These are phyloP conservation scores for Rhopalosiphum nymphaeae DNA, from an alignment of 2,888 invertebrate genomes.

Conservation along the genomic window DNA sequence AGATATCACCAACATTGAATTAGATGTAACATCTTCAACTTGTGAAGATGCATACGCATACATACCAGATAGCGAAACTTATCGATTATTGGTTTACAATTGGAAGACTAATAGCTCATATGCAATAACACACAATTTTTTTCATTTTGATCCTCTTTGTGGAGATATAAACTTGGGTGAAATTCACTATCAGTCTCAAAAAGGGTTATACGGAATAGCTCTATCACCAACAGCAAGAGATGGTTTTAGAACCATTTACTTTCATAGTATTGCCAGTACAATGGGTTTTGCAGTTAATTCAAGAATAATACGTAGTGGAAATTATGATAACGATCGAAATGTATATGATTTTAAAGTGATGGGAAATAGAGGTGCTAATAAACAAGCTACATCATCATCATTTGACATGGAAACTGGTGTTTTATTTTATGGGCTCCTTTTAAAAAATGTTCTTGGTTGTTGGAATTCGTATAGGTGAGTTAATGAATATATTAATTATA, in stretches of 20 bases:
- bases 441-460: conserved; percentile 82
- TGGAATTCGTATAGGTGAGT: conserved; percentile 77
- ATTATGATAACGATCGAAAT: conserved; percentile 76
- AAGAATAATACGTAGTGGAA: conserved; percentile 78
- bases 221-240: conserved; percentile 75
- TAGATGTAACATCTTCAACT: conserved; percentile 79
- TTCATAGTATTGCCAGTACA: conserved; percentile 86
- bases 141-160: conserved; percentile 81
- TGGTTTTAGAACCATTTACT: conserved; percentile 76
- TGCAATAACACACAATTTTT: conserved; percentile 82
- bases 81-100: conserved; percentile 84
- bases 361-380: conserved; percentile 80
- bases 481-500: background rate
- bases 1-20: conserved; percentile 84
- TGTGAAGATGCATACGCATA: conserved; percentile 84
- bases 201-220: conserved; percentile 83
- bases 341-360: conserved; percentile 82
- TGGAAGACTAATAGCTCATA: conserved; percentile 81
- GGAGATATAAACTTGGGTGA: conserved; percentile 74
- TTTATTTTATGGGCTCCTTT: conserved; percentile 83
- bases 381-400: conserved; percentile 82
- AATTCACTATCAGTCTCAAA: conserved; percentile 84
- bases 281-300: conserved; percentile 80
- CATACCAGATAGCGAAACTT: conserved; percentile 79
- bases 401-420: conserved; percentile 79